Evolutionary conservation across 2,113 vertebrate genomes (phyloP).

Genomic region (Alces alces): DNA sequence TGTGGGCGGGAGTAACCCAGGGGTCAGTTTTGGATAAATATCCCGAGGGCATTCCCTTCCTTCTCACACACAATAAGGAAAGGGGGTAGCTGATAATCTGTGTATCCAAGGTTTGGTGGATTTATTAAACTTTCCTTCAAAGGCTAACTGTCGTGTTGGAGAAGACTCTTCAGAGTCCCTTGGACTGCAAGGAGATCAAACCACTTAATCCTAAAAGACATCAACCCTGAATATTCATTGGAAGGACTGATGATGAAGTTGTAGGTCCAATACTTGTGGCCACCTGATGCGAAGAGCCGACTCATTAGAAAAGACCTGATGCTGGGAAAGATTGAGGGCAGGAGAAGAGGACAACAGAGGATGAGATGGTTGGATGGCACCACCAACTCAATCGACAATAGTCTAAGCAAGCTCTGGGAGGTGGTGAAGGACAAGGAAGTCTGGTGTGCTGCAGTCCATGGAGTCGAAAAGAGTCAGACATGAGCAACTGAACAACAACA

Average conservation of each 20-base stretch:
- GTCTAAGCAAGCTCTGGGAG: background rate
- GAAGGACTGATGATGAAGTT: background rate
- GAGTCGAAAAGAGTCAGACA: background rate
- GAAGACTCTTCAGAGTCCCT: background rate
- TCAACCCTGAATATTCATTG: background rate
- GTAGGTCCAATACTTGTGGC: background rate
- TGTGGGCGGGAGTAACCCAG: background rate
- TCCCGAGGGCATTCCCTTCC: background rate
- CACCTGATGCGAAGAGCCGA: background rate
- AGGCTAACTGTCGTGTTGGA: background rate
- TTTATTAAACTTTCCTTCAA: background rate
- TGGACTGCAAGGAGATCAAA: background rate
- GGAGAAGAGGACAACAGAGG: background rate
- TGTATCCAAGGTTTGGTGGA: background rate
- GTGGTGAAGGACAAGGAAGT: background rate
- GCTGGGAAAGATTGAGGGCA: background rate
- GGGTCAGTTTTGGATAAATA: background rate
- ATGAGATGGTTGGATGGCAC: background rate
- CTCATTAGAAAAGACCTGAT: background rate
- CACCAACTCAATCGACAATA: background rate
- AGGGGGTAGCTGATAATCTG: background rate
- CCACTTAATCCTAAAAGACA: background rate
- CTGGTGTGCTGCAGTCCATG: background rate
- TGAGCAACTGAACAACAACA: background rate
- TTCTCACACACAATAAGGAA: background rate